These are phyloP conservation scores for Poeciliopsis paucimaculata DNA, from an alignment of 2,797 vertebrate species.

Conservation along the genomic window DNA sequence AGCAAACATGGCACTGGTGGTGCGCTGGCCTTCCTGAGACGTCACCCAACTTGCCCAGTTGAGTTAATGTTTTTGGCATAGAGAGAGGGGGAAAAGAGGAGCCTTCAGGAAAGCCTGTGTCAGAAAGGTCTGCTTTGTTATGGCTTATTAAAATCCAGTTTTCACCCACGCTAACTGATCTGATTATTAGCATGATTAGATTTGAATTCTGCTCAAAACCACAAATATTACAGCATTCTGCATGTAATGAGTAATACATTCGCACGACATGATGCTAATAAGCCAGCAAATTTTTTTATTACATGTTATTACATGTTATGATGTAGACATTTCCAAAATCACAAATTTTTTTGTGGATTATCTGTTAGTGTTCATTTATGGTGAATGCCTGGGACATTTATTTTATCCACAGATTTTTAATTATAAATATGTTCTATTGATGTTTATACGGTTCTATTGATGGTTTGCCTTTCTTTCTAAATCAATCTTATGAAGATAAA, in stretches of 20 bases:
- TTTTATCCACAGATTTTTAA: not conserved
- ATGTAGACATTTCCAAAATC: constrained; percentile 16
- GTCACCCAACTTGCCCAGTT: constrained; percentile 40
- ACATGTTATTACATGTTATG: constrained; percentile 5
- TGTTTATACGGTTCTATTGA: not conserved
- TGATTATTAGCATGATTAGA: constrained; percentile 29
- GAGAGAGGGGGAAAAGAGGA: constrained; percentile 20
- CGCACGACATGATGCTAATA: constrained; percentile 16
- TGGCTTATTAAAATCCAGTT: constrained; percentile 44
- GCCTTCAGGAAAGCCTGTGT: constrained; percentile 25
- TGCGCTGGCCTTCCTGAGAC: constrained; percentile 58
- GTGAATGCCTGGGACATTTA: constrained; percentile 19
- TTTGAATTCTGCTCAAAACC: constrained; percentile 34
- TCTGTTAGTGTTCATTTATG: not conserved
- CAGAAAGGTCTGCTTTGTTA: constrained; percentile 33
- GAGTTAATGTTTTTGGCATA: constrained; percentile 47
- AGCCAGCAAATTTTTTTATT: constrained; percentile 22
- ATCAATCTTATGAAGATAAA: not conserved
- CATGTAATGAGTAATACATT: constrained; percentile 11
- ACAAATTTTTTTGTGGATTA: constrained; percentile 11
- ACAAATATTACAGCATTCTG: constrained; percentile 27
- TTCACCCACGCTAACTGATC: constrained; percentile 27
- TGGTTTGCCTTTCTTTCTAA: not conserved
- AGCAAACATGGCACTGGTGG: constrained; percentile 45
- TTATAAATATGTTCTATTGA: not conserved